Evolutionary conservation across 1,140 invertebrate species (phyloP).

Genomic region (Caenorhabditis remanei): DNA sequence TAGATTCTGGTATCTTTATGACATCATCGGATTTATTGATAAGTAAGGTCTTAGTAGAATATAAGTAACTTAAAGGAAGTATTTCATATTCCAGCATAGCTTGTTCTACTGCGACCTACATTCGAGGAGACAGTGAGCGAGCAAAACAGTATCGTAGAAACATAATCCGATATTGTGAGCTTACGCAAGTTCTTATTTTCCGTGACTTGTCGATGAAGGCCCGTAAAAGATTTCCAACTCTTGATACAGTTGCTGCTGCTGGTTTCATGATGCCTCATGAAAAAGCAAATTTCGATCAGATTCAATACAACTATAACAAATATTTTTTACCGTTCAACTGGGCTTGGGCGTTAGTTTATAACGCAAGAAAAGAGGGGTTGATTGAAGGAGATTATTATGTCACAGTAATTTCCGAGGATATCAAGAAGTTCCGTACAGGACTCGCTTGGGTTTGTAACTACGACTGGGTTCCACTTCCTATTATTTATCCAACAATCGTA

Average conservation of each 20-base stretch:
- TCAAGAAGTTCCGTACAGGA: conserved; percentile 62
- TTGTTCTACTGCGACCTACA: conserved; percentile 56
- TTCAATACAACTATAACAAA: conserved; percentile 65
- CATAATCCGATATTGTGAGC: conserved; percentile 57
- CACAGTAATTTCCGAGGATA: conserved; percentile 59
- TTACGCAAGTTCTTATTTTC: conserved; percentile 62
- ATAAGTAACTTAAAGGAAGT: not conserved
- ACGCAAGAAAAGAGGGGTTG: conserved; percentile 62
- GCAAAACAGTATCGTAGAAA: conserved; percentile 54
- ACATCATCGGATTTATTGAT: conserved; percentile 64
- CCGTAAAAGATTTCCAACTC: conserved; percentile 63
- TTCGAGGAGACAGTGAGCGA: conserved; percentile 52
- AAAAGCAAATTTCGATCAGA: conserved; percentile 62
- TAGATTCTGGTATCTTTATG: conserved; percentile 62
- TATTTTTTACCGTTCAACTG: conserved; percentile 65
- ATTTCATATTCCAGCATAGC: conserved; percentile 55
- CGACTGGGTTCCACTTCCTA: conserved; percentile 63
- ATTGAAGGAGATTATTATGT: conserved; percentile 65
- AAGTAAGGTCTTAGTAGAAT: conserved; percentile 30
- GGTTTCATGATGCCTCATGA: conserved; percentile 66
- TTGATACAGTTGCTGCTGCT: conserved; percentile 61
- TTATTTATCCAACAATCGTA: conserved; percentile 65
- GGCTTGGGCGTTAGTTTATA: conserved; percentile 62
- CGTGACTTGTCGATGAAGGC: conserved; percentile 62
- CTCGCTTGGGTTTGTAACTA: conserved; percentile 64